These are phyloP conservation scores for Cryptoprocta ferox DNA, from an alignment of 2,797 vertebrate genomes.

Conservation along the genomic window DNA sequence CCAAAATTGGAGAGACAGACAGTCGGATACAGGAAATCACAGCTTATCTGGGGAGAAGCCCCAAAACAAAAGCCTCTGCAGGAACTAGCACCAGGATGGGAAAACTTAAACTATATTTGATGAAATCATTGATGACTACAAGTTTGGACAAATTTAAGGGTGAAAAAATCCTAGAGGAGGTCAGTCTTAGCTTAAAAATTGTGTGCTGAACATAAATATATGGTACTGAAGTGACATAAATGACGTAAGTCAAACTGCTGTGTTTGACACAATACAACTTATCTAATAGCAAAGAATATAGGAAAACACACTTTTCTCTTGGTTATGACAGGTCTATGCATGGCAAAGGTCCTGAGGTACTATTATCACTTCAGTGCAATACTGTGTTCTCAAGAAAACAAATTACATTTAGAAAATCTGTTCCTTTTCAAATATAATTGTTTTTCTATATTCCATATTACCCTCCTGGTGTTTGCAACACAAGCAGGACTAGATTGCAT, in stretches of 20 bases:
- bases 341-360: too few species aligned
- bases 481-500: not conserved
- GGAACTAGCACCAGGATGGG: not conserved
- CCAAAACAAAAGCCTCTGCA: not conserved
- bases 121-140: not conserved
- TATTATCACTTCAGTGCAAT: not conserved
- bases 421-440: not conserved
- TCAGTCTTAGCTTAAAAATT: not conserved
- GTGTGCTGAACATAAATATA: not conserved
- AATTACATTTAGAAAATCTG: not conserved
- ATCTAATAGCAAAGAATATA: not conserved
- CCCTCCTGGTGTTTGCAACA: not conserved
- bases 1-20: not conserved
- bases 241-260: not conserved
- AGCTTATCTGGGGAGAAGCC: not conserved
- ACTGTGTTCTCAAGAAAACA: not conserved
- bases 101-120: not conserved
- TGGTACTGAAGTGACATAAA: not conserved
- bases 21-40: not conserved
- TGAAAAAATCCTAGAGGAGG: not conserved
- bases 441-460: not conserved
- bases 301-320: not conserved
- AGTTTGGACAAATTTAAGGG: not conserved
- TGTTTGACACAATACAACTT: not conserved
- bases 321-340: not conserved